Evolutionary conservation across 2,888 invertebrate genomes (phyloP).

Genomic region (Drosophila paramelanica): DNA sequence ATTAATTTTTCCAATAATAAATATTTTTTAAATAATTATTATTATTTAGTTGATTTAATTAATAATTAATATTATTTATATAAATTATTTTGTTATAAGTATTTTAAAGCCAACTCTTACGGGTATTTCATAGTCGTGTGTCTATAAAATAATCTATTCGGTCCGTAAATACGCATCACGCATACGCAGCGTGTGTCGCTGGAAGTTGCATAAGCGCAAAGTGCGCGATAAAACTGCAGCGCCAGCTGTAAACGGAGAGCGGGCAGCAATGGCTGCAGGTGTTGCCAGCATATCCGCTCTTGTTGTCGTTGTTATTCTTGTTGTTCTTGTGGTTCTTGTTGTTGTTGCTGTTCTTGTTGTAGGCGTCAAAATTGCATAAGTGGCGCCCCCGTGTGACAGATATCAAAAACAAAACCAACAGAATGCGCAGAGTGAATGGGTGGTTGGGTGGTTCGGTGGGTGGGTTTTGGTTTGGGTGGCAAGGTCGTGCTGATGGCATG

Average conservation of each 20-base stretch:
- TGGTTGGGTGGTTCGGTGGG: too few relatives aligned
- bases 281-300: conserved; percentile 51
- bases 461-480: not conserved
- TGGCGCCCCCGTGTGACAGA: conserved; percentile 45
- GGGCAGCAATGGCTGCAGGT: conserved; percentile 26
- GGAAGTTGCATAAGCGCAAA: conserved; percentile 28
- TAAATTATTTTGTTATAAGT: too few relatives aligned
- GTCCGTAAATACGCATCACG: conserved; percentile 54
- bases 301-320: conserved; percentile 23
- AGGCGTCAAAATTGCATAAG: conserved; percentile 59
- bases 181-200: conserved; percentile 61
- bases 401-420: conserved; percentile 41
- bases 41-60: too few relatives aligned
- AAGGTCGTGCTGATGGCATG: conserved; percentile 7
- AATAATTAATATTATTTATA: too few relatives aligned
- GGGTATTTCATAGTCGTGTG: conserved; percentile 14
- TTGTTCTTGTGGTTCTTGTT: too few relatives aligned
- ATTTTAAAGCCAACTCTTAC: not conserved
- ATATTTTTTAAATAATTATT: too few relatives aligned
- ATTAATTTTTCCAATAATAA: too few relatives aligned
- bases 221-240: conserved; percentile 40
- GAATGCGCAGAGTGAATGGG: not conserved
- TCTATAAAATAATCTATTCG: not conserved
- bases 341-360: conserved; percentile 26
- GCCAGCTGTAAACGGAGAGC: not conserved